These are phyloP conservation scores for Hyla sarda DNA, from an alignment of 2,113 vertebrate species.

Conservation along the genomic window DNA sequence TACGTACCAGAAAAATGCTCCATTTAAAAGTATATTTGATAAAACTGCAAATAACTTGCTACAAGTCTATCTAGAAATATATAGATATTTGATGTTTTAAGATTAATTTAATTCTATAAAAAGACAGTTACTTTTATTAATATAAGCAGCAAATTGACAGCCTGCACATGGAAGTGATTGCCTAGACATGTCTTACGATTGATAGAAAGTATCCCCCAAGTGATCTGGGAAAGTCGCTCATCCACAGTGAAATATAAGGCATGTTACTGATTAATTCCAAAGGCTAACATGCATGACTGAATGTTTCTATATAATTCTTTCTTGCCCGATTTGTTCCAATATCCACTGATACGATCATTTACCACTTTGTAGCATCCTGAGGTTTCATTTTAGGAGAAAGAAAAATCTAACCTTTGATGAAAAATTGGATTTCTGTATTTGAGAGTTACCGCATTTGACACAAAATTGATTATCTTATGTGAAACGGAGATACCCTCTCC, in stretches of 20 bases:
- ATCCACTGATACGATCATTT: conserved; percentile 1
- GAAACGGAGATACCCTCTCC: conserved; percentile 9
- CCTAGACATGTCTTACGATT: neutral
- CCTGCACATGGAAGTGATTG: neutral
- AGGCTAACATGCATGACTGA: conserved; percentile 15
- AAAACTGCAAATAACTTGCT: neutral
- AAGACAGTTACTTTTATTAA: neutral
- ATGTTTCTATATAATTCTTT: conserved; percentile 40
- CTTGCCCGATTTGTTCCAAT: conserved; percentile 34
- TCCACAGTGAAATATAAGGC: conserved; percentile 11
- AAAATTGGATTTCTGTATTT: conserved; percentile 22
- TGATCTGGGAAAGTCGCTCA: neutral
- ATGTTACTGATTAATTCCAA: conserved; percentile 30
- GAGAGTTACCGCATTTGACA: conserved; percentile 8
- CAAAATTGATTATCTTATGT: conserved; percentile 25
- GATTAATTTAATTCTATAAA: neutral
- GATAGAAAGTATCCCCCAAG: conserved; percentile 21
- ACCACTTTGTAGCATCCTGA: conserved; percentile 12
- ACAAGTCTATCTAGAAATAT: neutral
- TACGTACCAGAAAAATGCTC: no score
- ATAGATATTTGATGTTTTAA: neutral
- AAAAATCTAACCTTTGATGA: conserved; percentile 21
- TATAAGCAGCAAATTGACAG: neutral
- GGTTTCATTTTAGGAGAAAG: conserved; percentile 12
- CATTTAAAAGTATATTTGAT: neutral